Evolutionary conservation across 2,113 vertebrate species (phyloP).

Genomic region (Rhineura floridana): DNA sequence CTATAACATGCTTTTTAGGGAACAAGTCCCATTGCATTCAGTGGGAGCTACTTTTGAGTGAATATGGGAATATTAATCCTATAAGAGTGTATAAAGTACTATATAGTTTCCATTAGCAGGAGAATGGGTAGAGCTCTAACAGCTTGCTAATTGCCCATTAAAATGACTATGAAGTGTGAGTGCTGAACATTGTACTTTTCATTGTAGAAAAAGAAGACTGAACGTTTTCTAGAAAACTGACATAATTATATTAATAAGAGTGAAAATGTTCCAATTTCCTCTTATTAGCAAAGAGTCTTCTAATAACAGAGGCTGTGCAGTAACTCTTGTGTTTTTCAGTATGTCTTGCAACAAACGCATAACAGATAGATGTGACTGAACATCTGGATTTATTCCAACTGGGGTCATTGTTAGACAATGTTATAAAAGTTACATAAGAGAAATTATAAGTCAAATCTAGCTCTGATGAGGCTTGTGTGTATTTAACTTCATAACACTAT

Average conservation of each 20-base stretch:
- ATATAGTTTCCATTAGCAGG: not conserved
- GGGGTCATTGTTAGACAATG: not conserved
- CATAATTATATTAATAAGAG: constrained; percentile 1
- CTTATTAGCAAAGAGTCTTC: constrained; percentile 4
- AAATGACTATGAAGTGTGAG: constrained; percentile 4
- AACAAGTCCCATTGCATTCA: not conserved
- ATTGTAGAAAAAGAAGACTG: not conserved
- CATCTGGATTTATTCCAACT: not conserved
- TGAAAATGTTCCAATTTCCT: constrained; percentile 13
- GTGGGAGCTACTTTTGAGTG: not conserved
- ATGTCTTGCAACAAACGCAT: not conserved
- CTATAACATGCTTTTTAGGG: not conserved
- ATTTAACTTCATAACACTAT: constrained; percentile 22
- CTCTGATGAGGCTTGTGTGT: not conserved
- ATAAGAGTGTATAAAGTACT: too few species aligned
- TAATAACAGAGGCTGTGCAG: constrained; percentile 8
- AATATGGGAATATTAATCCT: not conserved
- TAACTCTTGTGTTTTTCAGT: constrained; percentile 20
- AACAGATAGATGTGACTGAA: not conserved
- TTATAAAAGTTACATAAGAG: not conserved
- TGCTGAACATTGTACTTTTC: not conserved
- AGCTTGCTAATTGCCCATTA: not conserved
- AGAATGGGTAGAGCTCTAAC: constrained; percentile 13
- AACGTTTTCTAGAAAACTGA: constrained; percentile 32
- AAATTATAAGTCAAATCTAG: not conserved